Conservation (phyloP, 2,797 vertebrate species). For the Anas bahamensis region DNA sequence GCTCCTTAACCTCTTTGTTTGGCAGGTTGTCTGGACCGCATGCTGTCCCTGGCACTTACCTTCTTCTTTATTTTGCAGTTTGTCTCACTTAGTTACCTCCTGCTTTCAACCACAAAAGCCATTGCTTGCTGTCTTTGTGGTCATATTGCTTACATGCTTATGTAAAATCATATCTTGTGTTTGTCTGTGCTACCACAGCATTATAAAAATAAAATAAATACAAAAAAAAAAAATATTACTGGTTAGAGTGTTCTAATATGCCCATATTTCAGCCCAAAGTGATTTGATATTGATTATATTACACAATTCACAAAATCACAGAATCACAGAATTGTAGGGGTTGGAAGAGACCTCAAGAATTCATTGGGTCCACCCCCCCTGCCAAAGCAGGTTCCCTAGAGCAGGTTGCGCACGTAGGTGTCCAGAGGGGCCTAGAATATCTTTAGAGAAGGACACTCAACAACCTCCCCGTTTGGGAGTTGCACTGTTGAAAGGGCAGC, state of each 20-base stretch:
- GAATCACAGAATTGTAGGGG: too few relatives aligned
- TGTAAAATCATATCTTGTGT: not conserved
- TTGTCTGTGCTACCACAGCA: not conserved
- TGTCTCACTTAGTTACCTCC: not conserved
- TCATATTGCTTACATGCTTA: not conserved
- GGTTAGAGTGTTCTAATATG: not conserved
- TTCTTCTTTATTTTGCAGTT: not conserved
- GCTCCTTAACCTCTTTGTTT: not conserved
- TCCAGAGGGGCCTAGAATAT: too few relatives aligned
- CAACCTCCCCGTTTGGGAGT: too few relatives aligned
- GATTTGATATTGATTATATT: not conserved
- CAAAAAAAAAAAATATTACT: not conserved
- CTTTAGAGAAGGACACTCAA: too few relatives aligned
- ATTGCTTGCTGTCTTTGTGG: not conserved
- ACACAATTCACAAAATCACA: too few relatives aligned
- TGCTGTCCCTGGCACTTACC: too few relatives aligned
- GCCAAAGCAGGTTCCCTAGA: too few relatives aligned
- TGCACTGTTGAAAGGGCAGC: too few relatives aligned
- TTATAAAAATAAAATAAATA: not conserved
- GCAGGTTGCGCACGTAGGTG: too few relatives aligned
- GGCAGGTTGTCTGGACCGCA: not conserved
- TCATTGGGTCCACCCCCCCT: too few relatives aligned
- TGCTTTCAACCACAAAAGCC: not conserved
- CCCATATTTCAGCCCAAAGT: not conserved
- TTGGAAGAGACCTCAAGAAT: too few relatives aligned